Conservation (phyloP, 1,140 invertebrate genomes). For the Calliopsis andreniformis region DNA sequence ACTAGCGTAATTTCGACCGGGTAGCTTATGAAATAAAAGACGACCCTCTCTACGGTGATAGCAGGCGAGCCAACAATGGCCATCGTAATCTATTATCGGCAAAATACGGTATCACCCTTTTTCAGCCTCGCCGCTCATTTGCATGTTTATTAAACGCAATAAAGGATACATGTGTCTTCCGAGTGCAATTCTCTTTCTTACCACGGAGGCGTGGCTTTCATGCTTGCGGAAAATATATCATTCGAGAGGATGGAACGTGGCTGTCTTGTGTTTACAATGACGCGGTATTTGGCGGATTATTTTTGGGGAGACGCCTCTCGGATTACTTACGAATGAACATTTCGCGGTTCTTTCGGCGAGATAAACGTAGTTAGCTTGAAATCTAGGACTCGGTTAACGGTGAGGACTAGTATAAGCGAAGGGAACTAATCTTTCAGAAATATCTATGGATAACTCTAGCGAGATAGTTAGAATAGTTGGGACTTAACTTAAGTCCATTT, state of each 20-base stretch:
- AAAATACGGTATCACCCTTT: conserved; percentile 21
- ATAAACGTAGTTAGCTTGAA: no score
- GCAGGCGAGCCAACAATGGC: not conserved
- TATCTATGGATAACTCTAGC: no score
- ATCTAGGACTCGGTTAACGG: no score
- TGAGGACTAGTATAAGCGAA: no score
- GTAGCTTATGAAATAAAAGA: conserved; percentile 42
- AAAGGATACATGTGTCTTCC: not conserved
- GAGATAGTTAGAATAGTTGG: no score
- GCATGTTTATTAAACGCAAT: conserved; percentile 41
- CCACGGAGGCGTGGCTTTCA: not conserved
- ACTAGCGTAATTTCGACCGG: conserved; percentile 27
- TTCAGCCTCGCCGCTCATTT: conserved; percentile 22
- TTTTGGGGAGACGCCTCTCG: no score
- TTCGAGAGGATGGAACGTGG: not conserved
- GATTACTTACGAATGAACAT: no score
- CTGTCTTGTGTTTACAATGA: not conserved
- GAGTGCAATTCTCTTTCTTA: not conserved
- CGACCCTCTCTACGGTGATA: not conserved
- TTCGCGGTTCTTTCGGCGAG: no score
- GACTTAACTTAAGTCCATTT: no score
- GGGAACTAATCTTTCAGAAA: no score
- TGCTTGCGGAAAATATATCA: not conserved
- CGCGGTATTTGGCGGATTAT: no score
- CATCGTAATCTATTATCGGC: conserved; percentile 34